A percentile compares a stretch with the other conserved stretches of the same genome.
phyloP scores from a whole-genome alignment of 1,140 invertebrate species.

The Panulirus ornatus region DNA sequence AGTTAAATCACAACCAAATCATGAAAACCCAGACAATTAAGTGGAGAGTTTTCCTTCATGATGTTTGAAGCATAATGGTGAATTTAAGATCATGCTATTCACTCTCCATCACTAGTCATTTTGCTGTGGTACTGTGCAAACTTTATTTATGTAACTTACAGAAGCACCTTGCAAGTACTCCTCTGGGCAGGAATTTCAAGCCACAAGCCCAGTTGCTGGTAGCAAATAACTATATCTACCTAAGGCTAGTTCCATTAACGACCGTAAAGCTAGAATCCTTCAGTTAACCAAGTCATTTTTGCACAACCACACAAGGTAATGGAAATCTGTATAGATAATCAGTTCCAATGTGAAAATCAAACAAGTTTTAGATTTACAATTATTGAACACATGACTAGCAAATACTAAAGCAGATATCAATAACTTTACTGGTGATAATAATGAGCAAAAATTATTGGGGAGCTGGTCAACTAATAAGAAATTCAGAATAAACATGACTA shows the following conservation, averaged over 20 bases:
- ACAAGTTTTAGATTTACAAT: no score
- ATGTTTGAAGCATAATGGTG: no score
- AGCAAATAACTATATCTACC: conserved; percentile 14
- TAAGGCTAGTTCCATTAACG: conserved; percentile 39
- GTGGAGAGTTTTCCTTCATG: background rate
- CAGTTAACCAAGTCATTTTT: background rate
- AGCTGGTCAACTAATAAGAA: background rate
- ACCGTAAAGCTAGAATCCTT: conserved; percentile 24
- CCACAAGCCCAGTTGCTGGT: background rate
- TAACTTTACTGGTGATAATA: background rate
- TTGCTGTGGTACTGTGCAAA: no score
- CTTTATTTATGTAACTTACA: no score
- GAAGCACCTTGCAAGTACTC: background rate
- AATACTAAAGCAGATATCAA: background rate
- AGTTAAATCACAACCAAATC: background rate
- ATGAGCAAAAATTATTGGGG: background rate
- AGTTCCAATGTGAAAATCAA: no score
- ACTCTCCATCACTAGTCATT: no score
- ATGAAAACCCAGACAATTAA: background rate
- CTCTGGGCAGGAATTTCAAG: background rate
- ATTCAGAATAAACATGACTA: background rate
- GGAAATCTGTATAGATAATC: background rate
- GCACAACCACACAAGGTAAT: conserved; percentile 20
- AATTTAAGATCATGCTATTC: no score
- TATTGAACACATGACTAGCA: background rate